These are phyloP conservation scores for Nautilus pompilius DNA, from an alignment of 1,140 invertebrate species.

Conservation along the genomic window DNA sequence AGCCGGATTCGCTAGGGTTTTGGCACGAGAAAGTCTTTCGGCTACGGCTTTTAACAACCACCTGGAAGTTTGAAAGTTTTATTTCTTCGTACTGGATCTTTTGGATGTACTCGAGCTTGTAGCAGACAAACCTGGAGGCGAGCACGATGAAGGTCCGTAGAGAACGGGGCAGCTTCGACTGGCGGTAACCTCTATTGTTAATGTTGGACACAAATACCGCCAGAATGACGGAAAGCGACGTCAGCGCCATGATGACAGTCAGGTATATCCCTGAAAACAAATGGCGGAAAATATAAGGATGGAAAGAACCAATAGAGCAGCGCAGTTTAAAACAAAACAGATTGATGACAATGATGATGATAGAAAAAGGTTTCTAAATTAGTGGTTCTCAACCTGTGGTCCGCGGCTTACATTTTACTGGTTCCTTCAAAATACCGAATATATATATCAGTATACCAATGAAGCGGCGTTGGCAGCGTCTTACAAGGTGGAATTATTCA, in stretches of 20 bases:
- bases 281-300: not conserved
- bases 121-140: not conserved
- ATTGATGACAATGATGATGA: no score
- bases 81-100: not conserved
- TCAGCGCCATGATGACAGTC: conserved; percentile 52
- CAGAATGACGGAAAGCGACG: conserved; percentile 52
- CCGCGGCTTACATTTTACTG: no score
- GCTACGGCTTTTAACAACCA: not conserved
- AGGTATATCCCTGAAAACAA: conserved; percentile 50
- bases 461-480: no score
- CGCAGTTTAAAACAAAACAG: no score
- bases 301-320: conserved; percentile 1
- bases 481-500: no score
- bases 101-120: conserved; percentile 1
- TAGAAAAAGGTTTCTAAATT: no score
- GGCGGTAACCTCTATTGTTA: conserved; percentile 26
- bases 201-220: conserved; percentile 50
- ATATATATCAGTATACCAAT: no score
- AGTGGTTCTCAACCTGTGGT: no score
- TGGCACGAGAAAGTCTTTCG: not conserved
- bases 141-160: conserved; percentile 16
- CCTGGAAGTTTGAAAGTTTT: not conserved
- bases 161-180: conserved; percentile 27
- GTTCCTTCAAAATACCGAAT: no score
- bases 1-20: conserved; percentile 27